Percentiles rank a stretch among this genome's conserved stretches.
phyloP scores from a whole-genome alignment of 2,113 vertebrate species.

The Callithrix jacchus region DNA sequence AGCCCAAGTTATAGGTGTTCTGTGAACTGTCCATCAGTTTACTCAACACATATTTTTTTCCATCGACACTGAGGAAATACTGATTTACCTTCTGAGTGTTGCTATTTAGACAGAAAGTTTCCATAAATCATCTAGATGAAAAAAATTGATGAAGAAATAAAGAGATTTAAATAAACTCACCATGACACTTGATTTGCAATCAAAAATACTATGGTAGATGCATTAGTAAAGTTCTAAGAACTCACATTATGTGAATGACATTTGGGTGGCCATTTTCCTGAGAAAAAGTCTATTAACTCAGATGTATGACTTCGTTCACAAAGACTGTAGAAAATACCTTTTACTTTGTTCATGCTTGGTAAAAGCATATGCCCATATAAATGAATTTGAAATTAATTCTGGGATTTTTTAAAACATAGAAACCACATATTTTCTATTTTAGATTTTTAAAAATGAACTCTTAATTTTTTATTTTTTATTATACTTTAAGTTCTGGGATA shows the following conservation, averaged over 20 bases:
- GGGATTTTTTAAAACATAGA: slow-evolving; percentile 7
- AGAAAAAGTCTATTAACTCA: neutral
- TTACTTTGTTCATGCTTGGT: neutral
- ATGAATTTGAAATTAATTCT: slow-evolving; percentile 36
- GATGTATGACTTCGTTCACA: neutral
- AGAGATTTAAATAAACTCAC: neutral
- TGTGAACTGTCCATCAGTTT: neutral
- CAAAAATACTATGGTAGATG: neutral
- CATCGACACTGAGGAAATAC: neutral
- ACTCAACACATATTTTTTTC: neutral
- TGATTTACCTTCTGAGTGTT: neutral
- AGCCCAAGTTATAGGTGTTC: neutral
- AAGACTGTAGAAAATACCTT: neutral
- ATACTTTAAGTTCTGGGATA: too few relatives aligned
- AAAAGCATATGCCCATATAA: slow-evolving; percentile 15
- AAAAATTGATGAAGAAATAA: neutral
- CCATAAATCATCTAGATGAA: neutral
- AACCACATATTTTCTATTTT: too few relatives aligned
- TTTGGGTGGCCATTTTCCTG: neutral
- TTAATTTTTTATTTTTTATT: too few relatives aligned
- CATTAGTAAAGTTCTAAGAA: neutral
- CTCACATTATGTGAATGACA: neutral
- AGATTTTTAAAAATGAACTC: too few relatives aligned
- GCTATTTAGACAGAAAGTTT: neutral
- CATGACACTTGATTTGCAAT: neutral